Conservation (phyloP, 1,140 invertebrate genomes). For the Atta cephalotes region DNA sequence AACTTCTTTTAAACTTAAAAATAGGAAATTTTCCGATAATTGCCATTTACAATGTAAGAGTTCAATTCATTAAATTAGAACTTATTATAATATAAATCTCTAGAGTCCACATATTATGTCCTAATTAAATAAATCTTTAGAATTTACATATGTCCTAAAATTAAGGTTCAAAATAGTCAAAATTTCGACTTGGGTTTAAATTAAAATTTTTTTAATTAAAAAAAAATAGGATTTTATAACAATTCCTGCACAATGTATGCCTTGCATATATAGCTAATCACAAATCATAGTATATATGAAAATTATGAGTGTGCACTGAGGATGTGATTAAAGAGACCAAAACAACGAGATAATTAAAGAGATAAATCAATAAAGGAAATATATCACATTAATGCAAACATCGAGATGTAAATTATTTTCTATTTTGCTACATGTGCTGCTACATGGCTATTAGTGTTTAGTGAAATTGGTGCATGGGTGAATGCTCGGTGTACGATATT, state of each 20-base stretch:
- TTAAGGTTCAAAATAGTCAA: too few species aligned
- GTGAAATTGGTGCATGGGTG: conserved; percentile 44
- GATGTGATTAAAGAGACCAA: background rate
- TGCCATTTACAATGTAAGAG: too few species aligned
- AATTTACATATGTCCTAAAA: too few species aligned
- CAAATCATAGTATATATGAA: background rate
- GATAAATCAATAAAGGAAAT: conserved; percentile 7
- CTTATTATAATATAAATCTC: too few species aligned
- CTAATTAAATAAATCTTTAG: too few species aligned
- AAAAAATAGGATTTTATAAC: background rate
- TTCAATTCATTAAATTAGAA: too few species aligned
- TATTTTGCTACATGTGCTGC: background rate
- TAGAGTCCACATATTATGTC: too few species aligned
- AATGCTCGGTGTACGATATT: conserved; percentile 48
- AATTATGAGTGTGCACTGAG: background rate
- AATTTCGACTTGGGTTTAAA: too few species aligned
- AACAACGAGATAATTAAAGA: conserved; percentile 10
- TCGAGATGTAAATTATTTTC: conserved; percentile 35
- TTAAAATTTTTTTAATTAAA: background rate
- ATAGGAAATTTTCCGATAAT: too few species aligned
- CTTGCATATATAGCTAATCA: background rate
- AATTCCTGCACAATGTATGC: background rate
- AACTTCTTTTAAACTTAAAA: too few species aligned
- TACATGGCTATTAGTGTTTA: conserved; percentile 40
- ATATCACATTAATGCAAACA: background rate